Evolutionary conservation across 2,797 vertebrate species (phyloP), one percentile per base, ranked within the genome.

Genomic region (Eulemur mongoz): DNA sequence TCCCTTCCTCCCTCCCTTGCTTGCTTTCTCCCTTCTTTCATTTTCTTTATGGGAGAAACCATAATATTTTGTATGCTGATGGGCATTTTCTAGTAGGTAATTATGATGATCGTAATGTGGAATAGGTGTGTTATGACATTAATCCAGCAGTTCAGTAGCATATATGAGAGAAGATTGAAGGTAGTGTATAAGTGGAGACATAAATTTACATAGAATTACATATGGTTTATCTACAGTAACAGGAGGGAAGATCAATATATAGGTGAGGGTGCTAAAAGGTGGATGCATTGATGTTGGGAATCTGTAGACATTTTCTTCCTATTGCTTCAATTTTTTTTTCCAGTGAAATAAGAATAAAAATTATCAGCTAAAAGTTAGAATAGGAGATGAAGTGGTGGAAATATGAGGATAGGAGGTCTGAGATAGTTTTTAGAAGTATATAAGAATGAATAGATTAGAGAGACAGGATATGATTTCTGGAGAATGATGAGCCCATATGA

Each of bases 251-350:
- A 11, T n/a, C 69, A 67, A 23, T 88, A 35, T 81, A 13, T 94
- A 25, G 38, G 23, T 52, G 50, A 91, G n/a, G n/a, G n/a, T 76
- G 54, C 35, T 94, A 54, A 9, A 50, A 30, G 23, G 7, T 89
- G 17, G 76, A 75, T 54, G 25, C 22, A 72, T 14, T 43, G 59
- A 23, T 92, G 61, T 43, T 88, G 14, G 27, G n/a, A 32, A 27
- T 72, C 15, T 93, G 0, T 40, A 89, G 78, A 79, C 27, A 85
- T 86, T 89, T 96, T 92, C n/a, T 95, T 97, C 27, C 7, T 90
- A 2, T 35, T 89, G 17, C 22, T 76, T 95, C 7, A 65, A 5
- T 35, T 35, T 67, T 67, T 81, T 17, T 10, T n/a, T 40, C 40
- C 22, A 91, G 54, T 81, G 45, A 95, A 81, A 85, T n/a, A 82